Evolutionary conservation across 2,797 vertebrate genomes (phyloP), one percentile per base, ranked within the genome.

Genomic region (Graptemys geographica): DNA sequence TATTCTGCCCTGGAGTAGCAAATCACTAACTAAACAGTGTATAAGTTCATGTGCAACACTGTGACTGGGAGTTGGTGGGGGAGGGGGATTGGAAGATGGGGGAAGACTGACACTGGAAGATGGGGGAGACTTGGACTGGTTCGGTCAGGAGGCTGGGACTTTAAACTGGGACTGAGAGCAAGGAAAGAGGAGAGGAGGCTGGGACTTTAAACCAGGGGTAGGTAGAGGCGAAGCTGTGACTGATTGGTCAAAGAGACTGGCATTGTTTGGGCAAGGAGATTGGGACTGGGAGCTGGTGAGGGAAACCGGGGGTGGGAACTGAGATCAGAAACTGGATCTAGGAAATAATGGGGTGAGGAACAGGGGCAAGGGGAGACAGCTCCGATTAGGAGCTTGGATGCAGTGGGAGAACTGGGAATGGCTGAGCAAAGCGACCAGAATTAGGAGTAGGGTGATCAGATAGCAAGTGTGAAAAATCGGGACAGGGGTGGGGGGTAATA

Each of bases 281-380:
- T 18, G 62, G 44, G 33, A n/a, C 7, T 3, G 37, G 55, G 41
- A 18, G 1, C 8, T 21, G 33, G 23, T 47, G 12, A 51, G 62
- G 3, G 55, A 19, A 15, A 37, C 37, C 1, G 2, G 3, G 37
- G 21, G 6, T 13, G 23, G 23, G 72, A 44, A 27, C 18, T 41
- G 72, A 44, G 25, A 44, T 21, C 41, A 47, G 11, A 74, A 41
- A 10, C 33, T 65, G 16, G 16, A 74, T 27, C 25, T 44, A 27
- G n/a, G 12, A 25, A 5, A 44, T 18, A 81, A 65, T 8, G 5
- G 55, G 31, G 8, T 53, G 83, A 47, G 78, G 74, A 15, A 28
- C 4, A 1, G 1, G 19, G 11, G 5, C 37, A 18, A 1, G 76
- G 1, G 7, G 37, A 25, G 13, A 0, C 0, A 37, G 28, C 16